phyloP scores from a whole-genome alignment of 2,797 vertebrate species.

The Danio kyathit region DNA sequence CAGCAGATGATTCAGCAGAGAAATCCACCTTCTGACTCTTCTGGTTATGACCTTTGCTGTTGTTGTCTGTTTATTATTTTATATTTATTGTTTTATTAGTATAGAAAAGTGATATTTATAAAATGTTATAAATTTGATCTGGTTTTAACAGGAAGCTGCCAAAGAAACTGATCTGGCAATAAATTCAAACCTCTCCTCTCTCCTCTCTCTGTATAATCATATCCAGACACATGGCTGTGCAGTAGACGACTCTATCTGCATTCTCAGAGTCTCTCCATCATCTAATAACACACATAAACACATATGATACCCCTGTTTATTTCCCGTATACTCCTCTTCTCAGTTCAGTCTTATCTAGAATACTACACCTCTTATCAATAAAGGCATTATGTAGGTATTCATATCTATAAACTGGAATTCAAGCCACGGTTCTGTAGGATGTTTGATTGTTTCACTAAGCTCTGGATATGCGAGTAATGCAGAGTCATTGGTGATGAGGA shows the following conservation, averaged over 20 bases:
- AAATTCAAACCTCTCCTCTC: too few relatives aligned
- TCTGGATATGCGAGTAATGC: constrained; percentile 25
- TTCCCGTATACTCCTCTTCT: constrained; percentile 5
- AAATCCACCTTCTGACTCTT: too few relatives aligned
- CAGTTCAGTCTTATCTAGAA: background rate
- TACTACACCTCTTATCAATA: constrained; percentile 21
- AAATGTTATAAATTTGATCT: too few relatives aligned
- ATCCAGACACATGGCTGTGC: too few relatives aligned
- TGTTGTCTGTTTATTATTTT: too few relatives aligned
- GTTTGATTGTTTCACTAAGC: background rate
- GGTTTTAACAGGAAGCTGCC: too few relatives aligned
- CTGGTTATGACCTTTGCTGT: too few relatives aligned
- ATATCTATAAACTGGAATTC: constrained; percentile 30
- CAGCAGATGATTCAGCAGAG: too few relatives aligned
- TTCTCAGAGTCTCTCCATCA: background rate
- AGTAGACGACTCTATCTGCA: constrained; percentile 7
- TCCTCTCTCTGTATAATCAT: too few relatives aligned
- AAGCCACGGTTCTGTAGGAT: constrained; percentile 25
- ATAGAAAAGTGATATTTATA: too few relatives aligned
- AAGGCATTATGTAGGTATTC: constrained; percentile 34
- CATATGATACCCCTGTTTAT: constrained; percentile 13
- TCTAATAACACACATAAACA: constrained; percentile 24
- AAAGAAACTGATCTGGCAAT: too few relatives aligned
- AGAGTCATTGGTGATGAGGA: constrained; percentile 11
- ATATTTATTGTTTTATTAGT: too few relatives aligned